Base-by-base conservation (phyloP, 2,888 invertebrate genomes). In the Helobdella robusta region DNA sequence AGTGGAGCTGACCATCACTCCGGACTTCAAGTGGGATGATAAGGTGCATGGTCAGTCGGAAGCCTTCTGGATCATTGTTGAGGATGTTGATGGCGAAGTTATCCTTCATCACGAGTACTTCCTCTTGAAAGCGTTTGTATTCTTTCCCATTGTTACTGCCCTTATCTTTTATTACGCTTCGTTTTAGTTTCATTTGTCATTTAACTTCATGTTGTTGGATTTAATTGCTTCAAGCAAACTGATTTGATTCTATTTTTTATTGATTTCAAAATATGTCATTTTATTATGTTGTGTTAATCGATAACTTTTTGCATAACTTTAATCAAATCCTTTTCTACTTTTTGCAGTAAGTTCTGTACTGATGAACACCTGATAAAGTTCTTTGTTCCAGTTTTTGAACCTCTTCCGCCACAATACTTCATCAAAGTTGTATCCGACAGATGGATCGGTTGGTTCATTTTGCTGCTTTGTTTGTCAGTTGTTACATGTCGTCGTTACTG, bases 1-100 rank as follows among this genome's bases (percentile, higher is more conserved):
- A 64, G 93, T 99, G 0, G 97, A 98, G 80, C 81, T 99, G 20
- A 95, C 95, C 0, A 91, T 98, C 67, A 93, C 93, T 0, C 97
- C 98, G 0, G 97, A 99, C 81, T 98, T 98, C 80, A 91, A 95
- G 75, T 98, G 98, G 98, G 97, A 98, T 73, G 95, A 95, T 69
- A 95, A 94, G 81, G 83, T 89, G 30, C 85, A 85, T 73, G 87
- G 86, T 34, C 83, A 83, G 65, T 83, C 86, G 2, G 82, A 83
- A 72, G 84, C 84, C 0, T 85, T 85, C 76, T 85, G 84, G 85
- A 84, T 85, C 65, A 78, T 85, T 64, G 83, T 84, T 23, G 84
- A 84, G 73, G 84, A 84, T 74, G 84, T 84, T 15, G 84, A 84
- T 75, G 81, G 83, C 68, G 84, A 84, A 73, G 78, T 81, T 2